A percentile compares a stretch with the other conserved stretches of the same genome.
These are phyloP conservation scores for Brachylomia viminalis DNA, from an alignment of 2,888 invertebrate genomes.

Conservation along the genomic window DNA sequence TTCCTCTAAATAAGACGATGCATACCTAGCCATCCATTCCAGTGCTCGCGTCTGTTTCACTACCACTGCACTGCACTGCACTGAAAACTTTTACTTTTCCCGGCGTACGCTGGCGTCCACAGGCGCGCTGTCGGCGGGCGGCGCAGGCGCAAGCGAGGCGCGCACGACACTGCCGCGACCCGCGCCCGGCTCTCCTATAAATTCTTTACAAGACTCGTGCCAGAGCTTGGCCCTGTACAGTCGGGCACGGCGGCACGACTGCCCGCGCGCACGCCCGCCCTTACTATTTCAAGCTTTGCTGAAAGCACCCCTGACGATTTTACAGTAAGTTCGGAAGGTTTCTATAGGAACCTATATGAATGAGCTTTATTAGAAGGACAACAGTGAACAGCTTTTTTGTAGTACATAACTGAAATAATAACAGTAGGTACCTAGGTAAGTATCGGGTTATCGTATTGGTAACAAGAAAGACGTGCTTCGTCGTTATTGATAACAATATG, in stretches of 20 bases:
- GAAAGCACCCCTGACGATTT: slow-evolving; percentile 6
- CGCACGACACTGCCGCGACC: slow-evolving; percentile 78
- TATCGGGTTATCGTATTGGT: neutral
- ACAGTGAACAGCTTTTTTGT: too few species aligned
- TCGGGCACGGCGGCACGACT: slow-evolving; percentile 73
- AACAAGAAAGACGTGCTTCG: neutral
- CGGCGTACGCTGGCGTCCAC: slow-evolving; percentile 63
- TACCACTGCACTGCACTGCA: slow-evolving; percentile 80
- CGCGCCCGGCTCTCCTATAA: slow-evolving; percentile 86
- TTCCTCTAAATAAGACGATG: slow-evolving; percentile 63
- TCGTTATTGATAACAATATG: slow-evolving; percentile 7
- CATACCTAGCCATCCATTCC: slow-evolving; percentile 86
- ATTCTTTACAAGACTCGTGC: slow-evolving; percentile 89
- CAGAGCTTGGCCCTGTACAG: slow-evolving; percentile 86
- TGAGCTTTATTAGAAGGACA: neutral
- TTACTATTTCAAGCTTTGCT: slow-evolving; percentile 63
- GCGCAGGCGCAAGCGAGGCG: slow-evolving; percentile 71
- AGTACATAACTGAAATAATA: neutral
- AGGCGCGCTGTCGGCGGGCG: slow-evolving; percentile 57
- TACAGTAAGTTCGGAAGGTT: neutral
- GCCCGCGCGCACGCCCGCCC: slow-evolving; percentile 69
- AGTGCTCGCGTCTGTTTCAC: slow-evolving; percentile 73
- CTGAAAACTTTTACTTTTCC: slow-evolving; percentile 80
- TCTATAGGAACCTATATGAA: neutral
- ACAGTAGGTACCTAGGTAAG: neutral